Base-by-base conservation (phyloP, 2,113 vertebrate genomes). In the Oncorhynchus kisutch region DNA sequence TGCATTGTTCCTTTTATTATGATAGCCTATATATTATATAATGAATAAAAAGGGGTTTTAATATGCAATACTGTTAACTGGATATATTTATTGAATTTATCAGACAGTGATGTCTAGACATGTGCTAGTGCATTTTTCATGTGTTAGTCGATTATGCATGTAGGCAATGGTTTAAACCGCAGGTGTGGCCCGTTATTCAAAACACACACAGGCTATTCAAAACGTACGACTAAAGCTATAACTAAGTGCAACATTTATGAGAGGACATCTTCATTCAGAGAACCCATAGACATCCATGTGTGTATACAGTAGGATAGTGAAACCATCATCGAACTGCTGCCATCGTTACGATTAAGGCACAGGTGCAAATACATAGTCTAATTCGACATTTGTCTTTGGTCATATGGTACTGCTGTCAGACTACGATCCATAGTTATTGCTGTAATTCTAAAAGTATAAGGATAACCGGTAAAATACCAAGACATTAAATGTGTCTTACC, bases 121-220 rank as follows among this genome's bases (percentile, higher is more conserved):
- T 51, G 11, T 51, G 3, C 11, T 51, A 51, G 49, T 39, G 34
- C 7, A 39, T 39, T 39, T 39, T 39, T 12, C 49, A 51, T 51
- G 49, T 51, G 49, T 16, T 51, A 3, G 49, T 16, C 3, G 3
- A 51, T 1, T 51, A 16, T 51, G 49, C 16, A 14, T 16, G 49
- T 16, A 51, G 49, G 14, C 49, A 13, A 54, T 18, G 64, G 24
- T 34, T 75, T 49, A 16, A 16, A 68, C 24, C 64, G 8, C 20
- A 69, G 74, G 73, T 75, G 73, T 57, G 73, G 45, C 29, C 29
- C 11, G 31, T 27, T 68, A 74, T 57, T 69, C 4, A 59, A 69
- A 75, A 69, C 20, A 34, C 4, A 22, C 27, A 25, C 5, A 24
- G n/a, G 13, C 20, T 62, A 62, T 62, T 62, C 59, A 22, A 57